Conservation (phyloP, 2,113 vertebrate species). For the Camarhynchus parvulus region DNA sequence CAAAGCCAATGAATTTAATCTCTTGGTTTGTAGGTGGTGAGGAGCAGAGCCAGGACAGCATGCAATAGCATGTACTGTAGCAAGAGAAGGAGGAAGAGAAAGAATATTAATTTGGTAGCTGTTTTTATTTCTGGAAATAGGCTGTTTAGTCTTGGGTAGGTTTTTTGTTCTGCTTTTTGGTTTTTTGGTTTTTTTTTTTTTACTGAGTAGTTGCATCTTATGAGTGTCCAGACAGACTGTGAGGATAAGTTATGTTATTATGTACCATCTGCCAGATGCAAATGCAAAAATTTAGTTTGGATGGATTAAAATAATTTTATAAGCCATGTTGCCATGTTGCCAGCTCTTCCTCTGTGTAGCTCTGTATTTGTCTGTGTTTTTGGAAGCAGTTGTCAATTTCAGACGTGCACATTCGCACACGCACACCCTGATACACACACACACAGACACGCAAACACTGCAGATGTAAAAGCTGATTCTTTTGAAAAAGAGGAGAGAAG, state of each 20-base stretch:
- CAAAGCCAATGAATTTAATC: conserved; percentile 9
- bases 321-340: not conserved
- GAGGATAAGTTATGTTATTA: not conserved
- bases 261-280: not conserved
- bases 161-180: not conserved
- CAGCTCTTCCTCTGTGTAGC: not conserved
- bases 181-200: not conserved
- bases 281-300: not conserved
- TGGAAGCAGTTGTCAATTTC: not conserved
- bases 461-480: not conserved
- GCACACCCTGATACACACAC: not conserved
- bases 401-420: not conserved
- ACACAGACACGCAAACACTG: not conserved
- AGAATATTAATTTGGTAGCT: not conserved
- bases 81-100: not conserved
- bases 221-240: not conserved
- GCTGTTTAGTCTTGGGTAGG: not conserved
- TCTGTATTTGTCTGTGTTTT: not conserved
- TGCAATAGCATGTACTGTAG: not conserved
- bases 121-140: not conserved
- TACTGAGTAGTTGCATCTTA: not conserved
- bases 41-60: conserved; percentile 4
- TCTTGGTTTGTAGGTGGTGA: conserved; percentile 21
- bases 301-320: not conserved
- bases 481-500: not conserved